A percentile compares a stretch with the other conserved stretches of the same genome.
Evolutionary conservation across 2,888 invertebrate species (phyloP).

Genomic region (Adineta ricciae): DNA sequence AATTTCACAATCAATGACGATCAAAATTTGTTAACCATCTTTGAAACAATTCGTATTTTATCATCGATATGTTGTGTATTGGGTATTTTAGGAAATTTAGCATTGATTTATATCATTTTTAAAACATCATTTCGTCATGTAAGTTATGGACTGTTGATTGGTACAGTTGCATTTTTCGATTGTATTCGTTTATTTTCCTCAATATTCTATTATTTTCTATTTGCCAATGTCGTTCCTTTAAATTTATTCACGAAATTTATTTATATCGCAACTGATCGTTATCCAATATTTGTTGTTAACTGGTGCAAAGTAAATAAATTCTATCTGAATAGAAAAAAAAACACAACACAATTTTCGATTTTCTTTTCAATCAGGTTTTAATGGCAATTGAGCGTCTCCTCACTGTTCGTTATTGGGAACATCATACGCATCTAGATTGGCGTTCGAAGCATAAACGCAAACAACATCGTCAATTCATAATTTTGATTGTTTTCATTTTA

Average conservation of each 20-base stretch:
- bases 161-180: not conserved
- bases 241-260: not conserved
- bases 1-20: too few species aligned
- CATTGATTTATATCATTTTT: not conserved
- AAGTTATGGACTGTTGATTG: not conserved
- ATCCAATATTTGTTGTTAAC: not conserved
- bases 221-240: not conserved
- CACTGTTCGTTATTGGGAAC: not conserved
- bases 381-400: not conserved
- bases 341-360: too few species aligned
- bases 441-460: not conserved
- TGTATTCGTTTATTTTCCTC: not conserved
- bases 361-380: not conserved
- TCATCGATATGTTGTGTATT: not conserved
- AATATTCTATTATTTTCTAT: not conserved
- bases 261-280: not conserved
- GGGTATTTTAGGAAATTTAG: not conserved
- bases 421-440: not conserved
- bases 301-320: not conserved
- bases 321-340: not conserved
- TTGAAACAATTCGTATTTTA: not conserved
- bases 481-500: not conserved
- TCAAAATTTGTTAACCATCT: not conserved
- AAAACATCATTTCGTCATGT: not conserved
- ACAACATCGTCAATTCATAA: not conserved